Evolutionary conservation across 2,888 invertebrate genomes (phyloP), one percentile per base, ranked within the genome.

Genomic region (Carpatolechia fugitivella): DNA sequence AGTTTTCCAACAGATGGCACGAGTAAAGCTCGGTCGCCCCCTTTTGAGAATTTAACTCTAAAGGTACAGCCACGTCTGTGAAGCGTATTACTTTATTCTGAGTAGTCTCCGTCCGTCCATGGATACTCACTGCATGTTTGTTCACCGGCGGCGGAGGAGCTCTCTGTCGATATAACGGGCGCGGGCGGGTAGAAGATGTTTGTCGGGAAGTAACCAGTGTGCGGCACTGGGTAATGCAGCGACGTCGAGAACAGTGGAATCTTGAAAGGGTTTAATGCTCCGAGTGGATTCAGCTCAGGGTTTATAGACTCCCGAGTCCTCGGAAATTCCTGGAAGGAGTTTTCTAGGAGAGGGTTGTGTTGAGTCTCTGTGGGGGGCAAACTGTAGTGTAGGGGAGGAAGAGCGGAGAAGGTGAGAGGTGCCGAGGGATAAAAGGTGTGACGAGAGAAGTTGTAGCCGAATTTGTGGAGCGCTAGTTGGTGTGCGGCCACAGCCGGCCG

Each of bases 381-480:
- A 50, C 62, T 72, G 62, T 83, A 82, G 50, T 80, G 72, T 29
- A 84, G 65, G 10, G 81, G 72, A 1, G 82, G 69, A n/a, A 83
- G 78, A 1, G 75, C 56, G 16, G 85, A 66, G 20, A 85, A 70
- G 1, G 77, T 41, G 18, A 81, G 66, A 1, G 80, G 74, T 1
- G 72, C 52, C 16, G 81, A 63, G 10, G 82, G 74, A 20, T 81
- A 69, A 51, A 78, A 76, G 13, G 74, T 57, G 44, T 77, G 76
- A 8, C 82, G 73, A 6, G 80, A 58, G 56, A 86, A 84, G 72
- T 80, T 86, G 70, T 91, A 91, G 54, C 88, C 84, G n/a, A 91
- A 71, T 60, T 82, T 84, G 48, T 85, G 82, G 5, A 89, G 66
- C 89, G 83, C 92, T 89, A 70, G 82, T 74, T 66, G 89, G 69